A percentile compares a stretch with the other conserved stretches of the same genome.
phyloP scores from a whole-genome alignment of 1,140 invertebrate genomes.

The Procambarus virginalis region DNA sequence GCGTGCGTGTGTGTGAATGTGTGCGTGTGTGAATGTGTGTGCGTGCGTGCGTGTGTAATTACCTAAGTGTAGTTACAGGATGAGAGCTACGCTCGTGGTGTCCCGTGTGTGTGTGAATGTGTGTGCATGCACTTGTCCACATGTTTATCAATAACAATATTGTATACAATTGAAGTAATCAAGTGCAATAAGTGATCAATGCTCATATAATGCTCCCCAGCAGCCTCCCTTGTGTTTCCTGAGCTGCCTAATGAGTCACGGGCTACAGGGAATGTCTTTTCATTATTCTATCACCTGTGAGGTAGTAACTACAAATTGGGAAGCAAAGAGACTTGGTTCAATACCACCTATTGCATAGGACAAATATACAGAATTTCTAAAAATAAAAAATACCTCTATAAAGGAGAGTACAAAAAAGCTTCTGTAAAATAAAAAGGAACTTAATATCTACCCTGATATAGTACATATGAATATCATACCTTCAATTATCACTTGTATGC shows the following conservation, averaged over 20 bases:
- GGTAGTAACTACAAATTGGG: conserved; percentile 67
- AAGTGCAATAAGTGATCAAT: not conserved
- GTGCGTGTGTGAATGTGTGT: no score
- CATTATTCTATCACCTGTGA: conserved; percentile 67
- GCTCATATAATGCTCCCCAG: conserved; percentile 19
- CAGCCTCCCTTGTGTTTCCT: conserved; percentile 61
- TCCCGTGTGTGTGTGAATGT: no score
- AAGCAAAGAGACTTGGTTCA: conserved; percentile 65
- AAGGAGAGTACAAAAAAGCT: conserved; percentile 65
- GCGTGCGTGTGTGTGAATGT: no score
- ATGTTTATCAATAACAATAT: not conserved
- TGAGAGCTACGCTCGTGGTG: no score
- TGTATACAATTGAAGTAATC: not conserved
- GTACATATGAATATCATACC: conserved; percentile 66
- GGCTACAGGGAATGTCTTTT: conserved; percentile 69
- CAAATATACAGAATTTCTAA: conserved; percentile 66
- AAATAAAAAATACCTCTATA: conserved; percentile 67
- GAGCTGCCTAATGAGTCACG: conserved; percentile 64
- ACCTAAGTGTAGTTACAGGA: no score
- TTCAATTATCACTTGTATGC: conserved; percentile 67
- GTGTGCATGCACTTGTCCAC: no score
- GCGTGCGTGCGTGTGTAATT: no score
- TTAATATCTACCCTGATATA: conserved; percentile 70
- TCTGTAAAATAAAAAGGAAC: conserved; percentile 69
- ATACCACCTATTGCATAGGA: conserved; percentile 70